Conservation (phyloP, 2,888 invertebrate genomes). For the Micropterix aruncella region DNA sequence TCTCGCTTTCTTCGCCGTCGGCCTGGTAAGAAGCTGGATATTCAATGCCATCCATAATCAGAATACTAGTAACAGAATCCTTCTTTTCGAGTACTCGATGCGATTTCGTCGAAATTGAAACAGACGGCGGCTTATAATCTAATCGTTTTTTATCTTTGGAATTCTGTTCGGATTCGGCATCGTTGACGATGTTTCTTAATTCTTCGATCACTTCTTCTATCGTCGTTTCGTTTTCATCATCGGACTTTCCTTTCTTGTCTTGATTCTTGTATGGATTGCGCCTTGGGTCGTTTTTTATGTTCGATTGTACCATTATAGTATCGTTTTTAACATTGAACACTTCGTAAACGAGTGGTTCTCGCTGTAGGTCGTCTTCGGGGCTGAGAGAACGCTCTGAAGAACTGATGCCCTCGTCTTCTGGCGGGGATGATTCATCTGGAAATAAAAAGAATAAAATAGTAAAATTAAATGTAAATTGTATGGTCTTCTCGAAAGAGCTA, state of each 20-base stretch:
- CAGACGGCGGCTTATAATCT: slow-evolving; percentile 22
- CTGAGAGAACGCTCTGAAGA: slow-evolving; percentile 70
- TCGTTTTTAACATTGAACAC: slow-evolving; percentile 44
- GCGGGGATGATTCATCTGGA: slow-evolving; percentile 56
- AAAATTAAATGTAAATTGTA: no score
- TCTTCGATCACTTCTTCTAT: slow-evolving; percentile 83
- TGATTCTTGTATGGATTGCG: slow-evolving; percentile 8
- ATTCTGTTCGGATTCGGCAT: slow-evolving; percentile 60
- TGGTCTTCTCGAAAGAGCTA: no score
- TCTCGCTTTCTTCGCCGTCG: slow-evolving; percentile 47
- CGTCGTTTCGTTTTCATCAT: slow-evolving; percentile 65
- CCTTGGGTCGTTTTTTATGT: slow-evolving; percentile 7
- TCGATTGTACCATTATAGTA: slow-evolving; percentile 31
- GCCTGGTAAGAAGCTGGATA: slow-evolving; percentile 34
- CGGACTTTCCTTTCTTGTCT: slow-evolving; percentile 23
- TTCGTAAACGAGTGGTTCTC: slow-evolving; percentile 46
- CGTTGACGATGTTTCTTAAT: slow-evolving; percentile 69
- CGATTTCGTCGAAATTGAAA: slow-evolving; percentile 15
- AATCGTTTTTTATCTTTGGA: slow-evolving; percentile 27
- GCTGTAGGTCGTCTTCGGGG: slow-evolving; percentile 51
- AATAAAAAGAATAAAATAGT: no score
- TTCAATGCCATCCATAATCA: slow-evolving; percentile 31
- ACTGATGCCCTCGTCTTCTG: slow-evolving; percentile 80
- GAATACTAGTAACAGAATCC: slow-evolving; percentile 38
- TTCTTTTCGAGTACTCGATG: slow-evolving; percentile 29